These are phyloP conservation scores for Eulemur albifrons DNA, from an alignment of 2,797 vertebrate species.

Conservation along the genomic window DNA sequence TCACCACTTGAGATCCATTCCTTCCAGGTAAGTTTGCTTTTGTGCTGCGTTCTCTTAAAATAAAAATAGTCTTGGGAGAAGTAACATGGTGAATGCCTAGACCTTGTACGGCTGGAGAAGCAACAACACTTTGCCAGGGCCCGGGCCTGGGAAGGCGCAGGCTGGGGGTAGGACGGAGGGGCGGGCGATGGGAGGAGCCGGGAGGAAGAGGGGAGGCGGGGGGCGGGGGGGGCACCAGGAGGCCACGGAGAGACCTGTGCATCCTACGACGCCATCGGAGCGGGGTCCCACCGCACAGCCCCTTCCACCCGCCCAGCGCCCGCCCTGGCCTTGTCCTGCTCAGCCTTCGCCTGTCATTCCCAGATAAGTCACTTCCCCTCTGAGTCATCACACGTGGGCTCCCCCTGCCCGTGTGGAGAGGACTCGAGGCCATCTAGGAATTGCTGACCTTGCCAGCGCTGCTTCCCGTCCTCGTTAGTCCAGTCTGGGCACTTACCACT, in stretches of 20 bases:
- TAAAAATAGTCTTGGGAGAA: background rate
- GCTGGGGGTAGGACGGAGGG: background rate
- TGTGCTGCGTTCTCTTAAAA: background rate
- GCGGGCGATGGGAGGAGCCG: too few species aligned
- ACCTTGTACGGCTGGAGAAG: background rate
- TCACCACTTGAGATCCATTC: background rate
- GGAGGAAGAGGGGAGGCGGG: too few species aligned
- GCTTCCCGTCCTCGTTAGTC: background rate
- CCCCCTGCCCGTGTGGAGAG: background rate
- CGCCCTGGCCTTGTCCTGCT: rapidly evolving
- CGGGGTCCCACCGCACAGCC: too few species aligned
- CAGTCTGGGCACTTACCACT: background rate
- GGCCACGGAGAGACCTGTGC: rapidly evolving
- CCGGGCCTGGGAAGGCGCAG: background rate
- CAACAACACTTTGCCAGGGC: background rate
- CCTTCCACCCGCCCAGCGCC: rapidly evolving
- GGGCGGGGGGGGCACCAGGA: too few species aligned
- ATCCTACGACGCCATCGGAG: rapidly evolving
- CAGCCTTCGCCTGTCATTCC: background rate
- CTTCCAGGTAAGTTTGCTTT: background rate
- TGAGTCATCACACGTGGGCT: background rate
- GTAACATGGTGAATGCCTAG: background rate
- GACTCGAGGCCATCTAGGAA: background rate
- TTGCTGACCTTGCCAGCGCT: background rate
- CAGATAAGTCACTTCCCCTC: background rate